These are phyloP conservation scores for Pampus argenteus DNA, from an alignment of 2,797 vertebrate species.

Conservation along the genomic window DNA sequence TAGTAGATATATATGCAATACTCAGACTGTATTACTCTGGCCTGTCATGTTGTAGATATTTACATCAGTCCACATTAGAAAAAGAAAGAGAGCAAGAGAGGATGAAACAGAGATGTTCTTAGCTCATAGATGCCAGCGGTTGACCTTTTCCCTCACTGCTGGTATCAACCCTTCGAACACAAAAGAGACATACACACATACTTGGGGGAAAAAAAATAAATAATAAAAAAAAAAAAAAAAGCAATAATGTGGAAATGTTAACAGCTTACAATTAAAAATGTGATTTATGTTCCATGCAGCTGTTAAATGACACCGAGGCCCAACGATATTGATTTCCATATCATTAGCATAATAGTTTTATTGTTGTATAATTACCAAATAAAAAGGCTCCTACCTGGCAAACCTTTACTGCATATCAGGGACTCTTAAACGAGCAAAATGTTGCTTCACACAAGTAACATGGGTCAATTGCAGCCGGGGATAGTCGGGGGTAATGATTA, in stretches of 20 bases:
- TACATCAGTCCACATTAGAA: conserved; percentile 51
- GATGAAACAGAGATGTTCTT: conserved; percentile 51
- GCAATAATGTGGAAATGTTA: conserved; percentile 84
- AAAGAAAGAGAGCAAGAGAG: conserved; percentile 22
- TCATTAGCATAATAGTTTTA: conserved; percentile 97
- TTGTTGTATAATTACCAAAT: conserved; percentile 97
- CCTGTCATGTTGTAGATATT: conserved; percentile 52
- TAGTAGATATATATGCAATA: conserved; percentile 3
- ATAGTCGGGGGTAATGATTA: conserved; percentile 99
- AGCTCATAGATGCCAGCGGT: conserved; percentile 27
- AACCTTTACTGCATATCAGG: conserved; percentile 92
- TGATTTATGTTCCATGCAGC: conserved; percentile 84
- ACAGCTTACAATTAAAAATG: conserved; percentile 85
- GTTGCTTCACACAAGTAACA: conserved; percentile 97
- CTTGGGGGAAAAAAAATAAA: not conserved
- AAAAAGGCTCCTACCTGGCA: conserved; percentile 94
- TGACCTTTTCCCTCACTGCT: conserved; percentile 77
- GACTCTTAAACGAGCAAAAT: conserved; percentile 96
- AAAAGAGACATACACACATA: conserved; percentile 34
- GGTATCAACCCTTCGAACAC: conserved; percentile 60
- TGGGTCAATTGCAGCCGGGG: conserved; percentile 98
- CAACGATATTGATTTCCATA: conserved; percentile 88
- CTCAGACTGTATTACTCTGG: conserved; percentile 14
- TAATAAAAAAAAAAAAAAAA: conserved; percentile 58
- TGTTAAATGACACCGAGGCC: conserved; percentile 81